These are phyloP conservation scores for Scarus forsteni DNA, from an alignment of 2,797 vertebrate species.

Conservation along the genomic window DNA sequence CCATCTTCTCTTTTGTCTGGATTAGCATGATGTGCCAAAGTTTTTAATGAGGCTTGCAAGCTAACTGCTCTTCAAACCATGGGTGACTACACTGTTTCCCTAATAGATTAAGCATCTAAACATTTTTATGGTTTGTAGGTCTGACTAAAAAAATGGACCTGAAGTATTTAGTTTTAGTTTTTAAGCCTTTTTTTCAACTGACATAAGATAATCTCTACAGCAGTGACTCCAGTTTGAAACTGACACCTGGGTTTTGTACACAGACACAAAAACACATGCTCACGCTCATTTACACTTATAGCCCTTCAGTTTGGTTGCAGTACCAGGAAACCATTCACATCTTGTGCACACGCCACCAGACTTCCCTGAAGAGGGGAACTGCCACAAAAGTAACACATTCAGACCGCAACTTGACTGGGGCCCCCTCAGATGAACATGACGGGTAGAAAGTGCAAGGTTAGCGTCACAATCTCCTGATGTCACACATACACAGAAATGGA, in stretches of 20 bases:
- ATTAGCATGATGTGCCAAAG: too few relatives aligned
- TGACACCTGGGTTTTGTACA: slow-evolving; percentile 45
- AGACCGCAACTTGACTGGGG: slow-evolving; percentile 63
- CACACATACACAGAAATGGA: not conserved
- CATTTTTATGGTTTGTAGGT: too few relatives aligned
- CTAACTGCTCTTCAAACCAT: too few relatives aligned
- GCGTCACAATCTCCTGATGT: slow-evolving; percentile 6
- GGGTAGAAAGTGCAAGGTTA: slow-evolving; percentile 38
- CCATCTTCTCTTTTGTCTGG: too few relatives aligned
- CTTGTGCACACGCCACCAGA: slow-evolving; percentile 57
- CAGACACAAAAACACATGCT: slow-evolving; percentile 13
- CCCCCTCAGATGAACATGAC: slow-evolving; percentile 31
- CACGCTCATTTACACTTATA: not conserved
- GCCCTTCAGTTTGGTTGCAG: slow-evolving; percentile 39
- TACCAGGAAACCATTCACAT: slow-evolving; percentile 76
- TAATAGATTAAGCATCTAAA: too few relatives aligned
- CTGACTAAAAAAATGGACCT: too few relatives aligned
- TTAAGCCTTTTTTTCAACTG: not conserved
- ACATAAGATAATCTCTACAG: slow-evolving; percentile 21
- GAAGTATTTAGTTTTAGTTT: too few relatives aligned
- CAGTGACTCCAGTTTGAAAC: slow-evolving; percentile 7
- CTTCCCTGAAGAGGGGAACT: slow-evolving; percentile 80
- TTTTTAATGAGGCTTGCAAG: too few relatives aligned
- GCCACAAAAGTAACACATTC: slow-evolving; percentile 57
- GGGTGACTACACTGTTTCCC: too few relatives aligned